Evolutionary conservation across 2,888 invertebrate genomes (phyloP).

Genomic region (Taenaris catops): DNA sequence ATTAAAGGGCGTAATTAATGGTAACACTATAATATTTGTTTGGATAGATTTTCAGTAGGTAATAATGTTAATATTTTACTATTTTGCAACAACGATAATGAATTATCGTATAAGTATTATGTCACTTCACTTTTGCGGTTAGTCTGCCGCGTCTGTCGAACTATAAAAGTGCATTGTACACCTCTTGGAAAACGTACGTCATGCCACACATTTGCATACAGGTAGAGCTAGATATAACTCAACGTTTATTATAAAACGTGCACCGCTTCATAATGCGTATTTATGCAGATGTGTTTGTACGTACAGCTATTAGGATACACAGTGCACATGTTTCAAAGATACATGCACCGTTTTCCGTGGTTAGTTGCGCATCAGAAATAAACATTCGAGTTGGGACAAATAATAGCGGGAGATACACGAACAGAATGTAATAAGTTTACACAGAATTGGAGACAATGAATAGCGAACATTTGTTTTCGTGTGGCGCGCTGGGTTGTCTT

Average conservation of each 20-base stretch:
- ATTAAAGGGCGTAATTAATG: too few species aligned
- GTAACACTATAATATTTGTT: too few species aligned
- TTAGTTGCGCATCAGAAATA: conserved; percentile 19
- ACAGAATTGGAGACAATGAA: conserved; percentile 32
- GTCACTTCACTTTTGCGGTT: conserved; percentile 41
- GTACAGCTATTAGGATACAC: conserved; percentile 9
- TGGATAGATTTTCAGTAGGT: too few species aligned
- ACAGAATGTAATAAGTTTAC: conserved; percentile 28
- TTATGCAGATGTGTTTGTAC: conserved; percentile 26
- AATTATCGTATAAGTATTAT: too few species aligned
- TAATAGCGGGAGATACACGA: conserved; percentile 21
- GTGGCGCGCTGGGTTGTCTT: conserved; percentile 21
- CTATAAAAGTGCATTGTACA: conserved; percentile 71
- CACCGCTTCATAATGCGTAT: conserved; percentile 26
- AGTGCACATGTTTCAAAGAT: conserved; percentile 15
- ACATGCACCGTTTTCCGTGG: conserved; percentile 7
- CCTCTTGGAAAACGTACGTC: conserved; percentile 53
- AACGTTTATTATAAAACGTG: conserved; percentile 29
- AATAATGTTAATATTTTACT: too few species aligned
- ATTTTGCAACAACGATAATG: too few species aligned
- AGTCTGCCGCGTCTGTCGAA: conserved; percentile 53
- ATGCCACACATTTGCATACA: conserved; percentile 31
- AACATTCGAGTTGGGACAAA: conserved; percentile 24
- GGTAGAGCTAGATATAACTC: conserved; percentile 25
- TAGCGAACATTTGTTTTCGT: conserved; percentile 29